Percentiles rank a stretch among this genome's conserved stretches.
Conservation (phyloP, 1,140 invertebrate genomes). For the Bombus polaris region DNA sequence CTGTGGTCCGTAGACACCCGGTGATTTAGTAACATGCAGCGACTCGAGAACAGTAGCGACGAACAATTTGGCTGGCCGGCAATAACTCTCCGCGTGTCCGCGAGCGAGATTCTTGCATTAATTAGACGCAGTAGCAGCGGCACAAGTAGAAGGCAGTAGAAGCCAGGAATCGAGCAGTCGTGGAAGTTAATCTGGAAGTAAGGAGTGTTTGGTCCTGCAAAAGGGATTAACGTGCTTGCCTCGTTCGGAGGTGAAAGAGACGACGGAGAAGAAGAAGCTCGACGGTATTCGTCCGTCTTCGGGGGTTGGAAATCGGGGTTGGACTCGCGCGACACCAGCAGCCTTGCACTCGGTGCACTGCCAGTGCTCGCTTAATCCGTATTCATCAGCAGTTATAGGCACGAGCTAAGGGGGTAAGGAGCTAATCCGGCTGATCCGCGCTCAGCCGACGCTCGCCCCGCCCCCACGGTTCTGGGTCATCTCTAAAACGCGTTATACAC, state of each 20-base stretch:
- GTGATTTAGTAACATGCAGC: constrained; percentile 35
- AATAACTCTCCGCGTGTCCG: constrained; percentile 35
- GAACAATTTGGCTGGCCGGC: constrained; percentile 20
- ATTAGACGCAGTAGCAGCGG: constrained; percentile 29
- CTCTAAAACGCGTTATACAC: constrained; percentile 61
- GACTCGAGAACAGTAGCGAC: constrained; percentile 4
- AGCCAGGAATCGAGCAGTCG: constrained; percentile 35
- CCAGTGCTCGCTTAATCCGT: constrained; percentile 72
- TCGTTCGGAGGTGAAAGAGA: not conserved
- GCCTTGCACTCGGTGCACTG: constrained; percentile 65
- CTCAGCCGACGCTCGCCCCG: constrained; percentile 65
- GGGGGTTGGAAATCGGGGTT: constrained; percentile 49
- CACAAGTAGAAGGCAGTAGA: not conserved
- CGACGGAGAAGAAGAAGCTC: constrained; percentile 13
- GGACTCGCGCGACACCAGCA: constrained; percentile 54
- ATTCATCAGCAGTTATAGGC: constrained; percentile 76
- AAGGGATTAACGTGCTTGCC: constrained; percentile 61
- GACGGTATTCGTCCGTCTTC: not conserved
- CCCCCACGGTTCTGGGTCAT: constrained; percentile 68
- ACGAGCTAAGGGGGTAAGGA: constrained; percentile 66
- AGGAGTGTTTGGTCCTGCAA: constrained; percentile 70
- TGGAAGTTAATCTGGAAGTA: constrained; percentile 65
- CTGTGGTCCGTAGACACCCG: not conserved
- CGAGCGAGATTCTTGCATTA: constrained; percentile 42
- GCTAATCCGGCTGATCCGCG: constrained; percentile 74